Conservation (phyloP, 1,140 invertebrate species). For the Tetranychus urticae region DNA sequence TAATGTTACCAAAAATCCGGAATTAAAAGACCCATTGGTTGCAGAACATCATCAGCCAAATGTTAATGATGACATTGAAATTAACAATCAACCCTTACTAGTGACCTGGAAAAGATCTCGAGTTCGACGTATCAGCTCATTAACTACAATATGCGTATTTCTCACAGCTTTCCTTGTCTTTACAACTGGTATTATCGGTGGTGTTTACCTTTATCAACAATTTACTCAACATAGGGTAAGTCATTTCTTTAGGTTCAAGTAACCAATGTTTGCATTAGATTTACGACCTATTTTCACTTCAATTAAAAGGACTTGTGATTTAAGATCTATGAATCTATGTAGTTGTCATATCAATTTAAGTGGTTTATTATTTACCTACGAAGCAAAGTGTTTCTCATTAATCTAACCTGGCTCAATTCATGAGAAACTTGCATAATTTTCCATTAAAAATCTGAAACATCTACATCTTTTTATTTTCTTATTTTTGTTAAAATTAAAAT, state of each 20-base stretch:
- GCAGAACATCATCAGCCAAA: no score
- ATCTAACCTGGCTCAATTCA: background rate
- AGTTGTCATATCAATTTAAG: no score
- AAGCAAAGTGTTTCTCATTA: background rate
- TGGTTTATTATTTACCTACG: background rate
- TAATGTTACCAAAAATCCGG: no score
- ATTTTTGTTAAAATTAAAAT: no score
- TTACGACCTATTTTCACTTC: no score
- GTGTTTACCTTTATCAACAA: constrained; percentile 48
- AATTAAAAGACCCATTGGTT: no score
- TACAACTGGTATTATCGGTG: constrained; percentile 44
- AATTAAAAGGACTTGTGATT: no score
- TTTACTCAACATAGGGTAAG: constrained; percentile 30
- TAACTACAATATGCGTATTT: constrained; percentile 41
- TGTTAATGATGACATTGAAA: no score
- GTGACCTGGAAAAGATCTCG: constrained; percentile 6
- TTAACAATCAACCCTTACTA: no score
- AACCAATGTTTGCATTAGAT: no score
- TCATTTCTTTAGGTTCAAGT: background rate
- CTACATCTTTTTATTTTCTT: background rate
- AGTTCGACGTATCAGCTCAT: constrained; percentile 28
- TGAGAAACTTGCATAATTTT: background rate
- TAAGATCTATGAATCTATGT: no score
- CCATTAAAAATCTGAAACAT: no score
- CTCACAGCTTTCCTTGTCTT: constrained; percentile 43